phyloP scores from a whole-genome alignment of 2,113 vertebrate species.

The Cavia porcellus region DNA sequence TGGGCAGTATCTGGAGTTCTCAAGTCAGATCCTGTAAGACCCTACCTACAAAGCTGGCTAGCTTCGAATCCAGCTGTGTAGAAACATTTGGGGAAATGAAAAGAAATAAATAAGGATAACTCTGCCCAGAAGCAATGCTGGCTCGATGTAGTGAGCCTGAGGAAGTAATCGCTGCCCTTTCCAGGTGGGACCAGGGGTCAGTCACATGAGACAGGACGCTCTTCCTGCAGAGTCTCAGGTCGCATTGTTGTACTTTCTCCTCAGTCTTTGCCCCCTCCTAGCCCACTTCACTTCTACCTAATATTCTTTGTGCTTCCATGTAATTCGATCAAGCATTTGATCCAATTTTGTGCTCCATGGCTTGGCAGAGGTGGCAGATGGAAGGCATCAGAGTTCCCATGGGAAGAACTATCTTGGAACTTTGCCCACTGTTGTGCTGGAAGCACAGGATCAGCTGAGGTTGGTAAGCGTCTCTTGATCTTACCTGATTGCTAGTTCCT shows the following conservation, averaged over 20 bases:
- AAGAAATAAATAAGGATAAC: background rate
- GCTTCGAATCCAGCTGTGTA: background rate
- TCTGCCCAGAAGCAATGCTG: background rate
- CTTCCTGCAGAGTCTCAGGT: background rate
- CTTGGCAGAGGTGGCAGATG: slow-evolving; percentile 57
- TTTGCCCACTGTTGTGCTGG: rapidly evolving
- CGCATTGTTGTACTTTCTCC: background rate
- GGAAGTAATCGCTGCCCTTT: background rate
- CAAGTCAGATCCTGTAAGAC: background rate
- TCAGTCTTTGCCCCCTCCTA: rapidly evolving
- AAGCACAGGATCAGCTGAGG: background rate
- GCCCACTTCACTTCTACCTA: background rate
- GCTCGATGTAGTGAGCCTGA: rapidly evolving
- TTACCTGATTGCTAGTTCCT: rapidly evolving
- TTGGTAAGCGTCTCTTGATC: rapidly evolving
- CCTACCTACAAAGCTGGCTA: background rate
- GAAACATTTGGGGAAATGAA: background rate
- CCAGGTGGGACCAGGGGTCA: background rate
- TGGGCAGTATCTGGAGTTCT: background rate
- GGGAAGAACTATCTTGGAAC: background rate
- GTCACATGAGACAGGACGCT: background rate
- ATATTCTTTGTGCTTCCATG: slow-evolving; percentile 14
- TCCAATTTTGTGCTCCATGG: slow-evolving; percentile 20
- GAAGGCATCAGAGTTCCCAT: background rate
- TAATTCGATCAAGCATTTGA: slow-evolving; percentile 71